Percentiles rank a stretch among this genome's conserved stretches.
Evolutionary conservation across 2,888 invertebrate genomes (phyloP).

Genomic region (Prionchulus punctatus): DNA sequence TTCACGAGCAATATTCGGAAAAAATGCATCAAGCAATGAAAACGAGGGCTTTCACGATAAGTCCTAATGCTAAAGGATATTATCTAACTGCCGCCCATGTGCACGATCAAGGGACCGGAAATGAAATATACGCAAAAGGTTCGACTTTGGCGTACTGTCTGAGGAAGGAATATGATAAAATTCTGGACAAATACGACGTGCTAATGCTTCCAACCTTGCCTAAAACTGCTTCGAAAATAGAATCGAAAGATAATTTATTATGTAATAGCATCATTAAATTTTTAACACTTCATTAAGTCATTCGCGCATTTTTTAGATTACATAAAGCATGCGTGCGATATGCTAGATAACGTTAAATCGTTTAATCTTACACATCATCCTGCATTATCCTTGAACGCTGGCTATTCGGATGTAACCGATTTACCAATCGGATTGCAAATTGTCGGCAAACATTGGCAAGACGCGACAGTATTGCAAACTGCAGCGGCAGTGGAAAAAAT

Average conservation of each 20-base stretch:
- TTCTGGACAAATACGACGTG: slow-evolving; percentile 20
- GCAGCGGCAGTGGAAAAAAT: slow-evolving; percentile 23
- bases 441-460: slow-evolving; percentile 27
- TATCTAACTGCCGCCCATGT: slow-evolving; percentile 7
- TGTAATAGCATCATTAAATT: too few species aligned
- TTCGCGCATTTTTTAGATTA: slow-evolving; percentile 19
- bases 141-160: slow-evolving; percentile 15
- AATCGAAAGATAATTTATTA: slow-evolving; percentile 2
- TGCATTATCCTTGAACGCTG: slow-evolving; percentile 26
- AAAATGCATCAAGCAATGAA: neutral
- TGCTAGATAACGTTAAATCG: slow-evolving; percentile 21
- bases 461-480: slow-evolving; percentile 24
- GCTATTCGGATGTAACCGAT: slow-evolving; percentile 16
- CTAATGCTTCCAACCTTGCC: slow-evolving; percentile 24
- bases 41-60: slow-evolving; percentile 4
- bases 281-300: neutral
- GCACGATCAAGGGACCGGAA: slow-evolving; percentile 5
- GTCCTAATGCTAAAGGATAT: slow-evolving; percentile 1
- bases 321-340: slow-evolving; percentile 15
- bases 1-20: neutral
- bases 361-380: slow-evolving; percentile 27
- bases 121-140: slow-evolving; percentile 15
- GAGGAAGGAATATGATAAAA: slow-evolving; percentile 17
- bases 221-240: slow-evolving; percentile 14
- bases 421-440: slow-evolving; percentile 31